Conservation (phyloP, 1,140 invertebrate genomes). For the Orchesella cincta region DNA sequence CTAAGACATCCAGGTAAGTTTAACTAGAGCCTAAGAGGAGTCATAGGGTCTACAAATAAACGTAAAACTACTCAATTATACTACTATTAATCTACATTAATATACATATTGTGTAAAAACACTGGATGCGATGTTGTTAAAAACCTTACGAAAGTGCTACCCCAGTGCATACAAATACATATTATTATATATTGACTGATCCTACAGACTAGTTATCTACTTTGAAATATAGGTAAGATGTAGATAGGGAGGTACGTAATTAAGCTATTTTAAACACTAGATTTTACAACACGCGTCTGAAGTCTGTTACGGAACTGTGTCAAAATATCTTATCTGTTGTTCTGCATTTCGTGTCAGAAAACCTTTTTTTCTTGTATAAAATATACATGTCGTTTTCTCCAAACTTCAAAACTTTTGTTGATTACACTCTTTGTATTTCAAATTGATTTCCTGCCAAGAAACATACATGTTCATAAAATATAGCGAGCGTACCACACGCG, state of each 20-base stretch:
- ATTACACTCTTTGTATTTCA: background rate
- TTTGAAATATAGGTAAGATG: background rate
- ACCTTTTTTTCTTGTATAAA: constrained; percentile 24
- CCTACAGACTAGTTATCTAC: background rate
- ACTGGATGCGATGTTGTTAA: background rate
- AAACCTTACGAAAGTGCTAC: constrained; percentile 10
- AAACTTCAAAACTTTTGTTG: background rate
- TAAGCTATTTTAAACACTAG: constrained; percentile 11
- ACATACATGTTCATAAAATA: no score
- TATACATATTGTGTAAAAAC: background rate
- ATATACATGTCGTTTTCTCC: constrained; percentile 16
- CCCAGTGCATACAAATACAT: constrained; percentile 25
- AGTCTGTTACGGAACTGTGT: constrained; percentile 1
- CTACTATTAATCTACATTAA: background rate
- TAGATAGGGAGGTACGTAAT: background rate
- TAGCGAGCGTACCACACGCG: no score
- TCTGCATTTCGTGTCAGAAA: constrained; percentile 13
- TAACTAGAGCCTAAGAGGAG: background rate
- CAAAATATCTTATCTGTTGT: constrained; percentile 16
- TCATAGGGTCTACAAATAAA: no score
- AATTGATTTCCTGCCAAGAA: no score
- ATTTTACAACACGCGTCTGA: background rate
- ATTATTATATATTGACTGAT: background rate
- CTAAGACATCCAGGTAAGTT: background rate
- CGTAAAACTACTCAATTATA: background rate